Evolutionary conservation across 1,140 invertebrate species (phyloP), one percentile per base, ranked within the genome.

Genomic region (Tetraneura akinire): DNA sequence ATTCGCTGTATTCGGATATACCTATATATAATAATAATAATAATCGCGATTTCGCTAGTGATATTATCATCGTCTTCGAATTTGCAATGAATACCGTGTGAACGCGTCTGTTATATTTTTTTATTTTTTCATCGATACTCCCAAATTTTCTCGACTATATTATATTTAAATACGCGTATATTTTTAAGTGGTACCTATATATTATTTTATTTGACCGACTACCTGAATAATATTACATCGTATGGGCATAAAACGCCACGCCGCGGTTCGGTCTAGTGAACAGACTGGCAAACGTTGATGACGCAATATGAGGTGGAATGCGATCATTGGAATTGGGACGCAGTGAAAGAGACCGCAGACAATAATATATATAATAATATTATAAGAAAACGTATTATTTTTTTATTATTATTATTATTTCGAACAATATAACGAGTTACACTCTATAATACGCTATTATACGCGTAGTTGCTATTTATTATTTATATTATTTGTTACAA

Each of bases 281-380:
- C 42, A 78, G 37, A 45, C 53, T 21, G 51, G 71, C 62, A 29
- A n/a, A 8, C 29, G 21, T 8, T 53, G 18, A 32, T 78, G 74
- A 78, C 37, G 74, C 42, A 78, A 78, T 49, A n/a, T 18, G 55
- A 42, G 55, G 37, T 18, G 55, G 74, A 78, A 78, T 78, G 74
- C 74, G 74, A 76, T 37, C 55, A 47, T 53, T 57, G 32, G 74
- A 78, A 78, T 62, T 78, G 74, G 74, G 55, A 78, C 74, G 74
- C n/a, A 37, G 74, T 78, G 74, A 78, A 78, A 78, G 74, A 78
- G 53, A 78, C 74, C 74, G 74, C 74, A 60, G 21, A 78, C 53
- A 62, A 78, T 62, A n/a, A 78, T 57, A 64, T 64, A 37, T 29
- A 47, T 16, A 29, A 71, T 71, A 71, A 60, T 78, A 78, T 78